Conservation (phyloP, 2,113 vertebrate genomes). For the Gallinago media region DNA sequence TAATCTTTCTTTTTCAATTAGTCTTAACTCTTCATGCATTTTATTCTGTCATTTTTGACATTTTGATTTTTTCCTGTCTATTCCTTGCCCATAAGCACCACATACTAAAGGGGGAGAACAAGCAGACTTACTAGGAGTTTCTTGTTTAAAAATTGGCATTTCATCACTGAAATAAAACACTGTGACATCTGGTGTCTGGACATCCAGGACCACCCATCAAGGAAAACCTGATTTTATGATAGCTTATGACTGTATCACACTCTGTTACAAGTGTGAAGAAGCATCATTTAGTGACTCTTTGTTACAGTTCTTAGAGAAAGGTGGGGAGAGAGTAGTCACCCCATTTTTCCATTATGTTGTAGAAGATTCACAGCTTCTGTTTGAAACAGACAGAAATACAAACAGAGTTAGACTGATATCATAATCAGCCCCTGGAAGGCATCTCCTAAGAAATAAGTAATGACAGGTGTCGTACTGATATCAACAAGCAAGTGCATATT, state of each 20-base stretch:
- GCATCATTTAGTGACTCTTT: neutral
- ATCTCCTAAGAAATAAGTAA: slow-evolving; percentile 54
- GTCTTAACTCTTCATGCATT: neutral
- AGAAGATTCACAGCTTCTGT: slow-evolving; percentile 28
- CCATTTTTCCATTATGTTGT: neutral
- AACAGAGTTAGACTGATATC: slow-evolving; percentile 42
- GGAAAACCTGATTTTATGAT: neutral
- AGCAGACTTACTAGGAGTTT: neutral
- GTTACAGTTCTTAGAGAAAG: neutral
- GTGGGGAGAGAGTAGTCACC: neutral
- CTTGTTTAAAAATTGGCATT: neutral
- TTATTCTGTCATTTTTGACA: neutral
- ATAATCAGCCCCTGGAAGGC: slow-evolving; percentile 43
- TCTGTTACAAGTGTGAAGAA: neutral
- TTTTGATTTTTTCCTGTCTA: neutral
- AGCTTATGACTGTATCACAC: neutral
- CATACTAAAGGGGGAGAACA: neutral
- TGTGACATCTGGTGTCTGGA: neutral
- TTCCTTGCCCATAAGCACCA: neutral
- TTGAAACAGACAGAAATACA: slow-evolving; percentile 17
- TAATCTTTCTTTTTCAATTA: neutral
- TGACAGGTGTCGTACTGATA: slow-evolving; percentile 61
- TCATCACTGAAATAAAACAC: neutral
- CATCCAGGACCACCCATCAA: neutral
- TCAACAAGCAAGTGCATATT: slow-evolving; percentile 26